A percentile compares a stretch with the other conserved stretches of the same genome.
phyloP scores from a whole-genome alignment of 2,113 vertebrate species.

The Callaeas wilsoni region DNA sequence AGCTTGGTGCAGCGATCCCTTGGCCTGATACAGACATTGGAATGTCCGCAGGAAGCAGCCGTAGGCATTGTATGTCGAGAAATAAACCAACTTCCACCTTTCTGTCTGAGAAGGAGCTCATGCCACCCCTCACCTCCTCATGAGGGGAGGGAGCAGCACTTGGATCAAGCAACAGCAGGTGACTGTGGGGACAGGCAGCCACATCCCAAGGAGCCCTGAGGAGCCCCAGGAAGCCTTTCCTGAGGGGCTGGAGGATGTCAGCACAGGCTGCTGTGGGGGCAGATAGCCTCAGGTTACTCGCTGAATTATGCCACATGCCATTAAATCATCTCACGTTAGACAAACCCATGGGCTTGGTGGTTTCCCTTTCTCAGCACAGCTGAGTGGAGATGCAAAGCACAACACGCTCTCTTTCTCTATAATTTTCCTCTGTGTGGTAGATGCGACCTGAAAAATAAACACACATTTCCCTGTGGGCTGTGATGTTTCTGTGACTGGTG shows the following conservation, averaged over 20 bases:
- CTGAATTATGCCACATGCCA: background rate
- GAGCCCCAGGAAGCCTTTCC: background rate
- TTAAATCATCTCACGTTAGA: background rate
- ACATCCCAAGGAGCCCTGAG: background rate
- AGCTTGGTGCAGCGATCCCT: background rate
- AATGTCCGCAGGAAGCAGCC: background rate
- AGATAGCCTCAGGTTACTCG: background rate
- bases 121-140: rapidly evolving
- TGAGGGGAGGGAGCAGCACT: rapidly evolving
- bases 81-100: background rate
- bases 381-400: background rate
- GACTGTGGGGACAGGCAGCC: background rate
- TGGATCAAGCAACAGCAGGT: background rate
- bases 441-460: background rate
- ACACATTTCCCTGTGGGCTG: background rate
- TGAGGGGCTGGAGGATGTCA: background rate
- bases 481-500: background rate
- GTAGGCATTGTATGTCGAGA: background rate
- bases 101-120: background rate
- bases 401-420: background rate
- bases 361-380: background rate
- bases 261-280: background rate
- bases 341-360: background rate
- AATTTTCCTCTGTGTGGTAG: background rate
- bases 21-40: background rate